Percentiles rank a stretch among this genome's conserved stretches.
These are phyloP conservation scores for Narcine bancroftii DNA, from an alignment of 2,113 vertebrate genomes.

Conservation along the genomic window DNA sequence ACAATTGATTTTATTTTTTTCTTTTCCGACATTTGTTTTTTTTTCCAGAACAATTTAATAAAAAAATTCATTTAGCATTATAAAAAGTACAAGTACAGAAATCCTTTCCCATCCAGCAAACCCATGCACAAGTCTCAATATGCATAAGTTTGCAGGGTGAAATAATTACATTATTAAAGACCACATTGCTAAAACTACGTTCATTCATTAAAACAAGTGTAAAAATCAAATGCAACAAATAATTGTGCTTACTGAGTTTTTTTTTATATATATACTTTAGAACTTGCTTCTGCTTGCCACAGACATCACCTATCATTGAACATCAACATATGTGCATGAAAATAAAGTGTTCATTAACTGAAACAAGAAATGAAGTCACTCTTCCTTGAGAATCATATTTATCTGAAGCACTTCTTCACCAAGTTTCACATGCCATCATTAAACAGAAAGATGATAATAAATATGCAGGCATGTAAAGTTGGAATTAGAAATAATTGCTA, in stretches of 20 bases:
- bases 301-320: constrained; percentile 39
- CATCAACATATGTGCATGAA: background rate
- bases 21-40: background rate
- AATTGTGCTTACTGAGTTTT: background rate
- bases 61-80: too few species aligned
- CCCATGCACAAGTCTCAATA: background rate
- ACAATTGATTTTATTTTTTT: background rate
- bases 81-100: too few species aligned
- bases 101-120: too few species aligned
- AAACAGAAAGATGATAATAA: background rate
- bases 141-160: too few species aligned
- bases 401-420: background rate
- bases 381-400: background rate
- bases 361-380: background rate
- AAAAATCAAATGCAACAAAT: too few species aligned
- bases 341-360: background rate
- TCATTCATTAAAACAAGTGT: too few species aligned
- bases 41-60: too few species aligned
- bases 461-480: background rate
- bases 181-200: too few species aligned
- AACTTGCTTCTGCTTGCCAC: constrained; percentile 48
- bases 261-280: constrained; percentile 40
- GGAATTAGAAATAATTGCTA: background rate
- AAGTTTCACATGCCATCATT: background rate
- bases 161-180: background rate